Conservation (phyloP, 2,113 vertebrate genomes). For the Macrotis lagotis region DNA sequence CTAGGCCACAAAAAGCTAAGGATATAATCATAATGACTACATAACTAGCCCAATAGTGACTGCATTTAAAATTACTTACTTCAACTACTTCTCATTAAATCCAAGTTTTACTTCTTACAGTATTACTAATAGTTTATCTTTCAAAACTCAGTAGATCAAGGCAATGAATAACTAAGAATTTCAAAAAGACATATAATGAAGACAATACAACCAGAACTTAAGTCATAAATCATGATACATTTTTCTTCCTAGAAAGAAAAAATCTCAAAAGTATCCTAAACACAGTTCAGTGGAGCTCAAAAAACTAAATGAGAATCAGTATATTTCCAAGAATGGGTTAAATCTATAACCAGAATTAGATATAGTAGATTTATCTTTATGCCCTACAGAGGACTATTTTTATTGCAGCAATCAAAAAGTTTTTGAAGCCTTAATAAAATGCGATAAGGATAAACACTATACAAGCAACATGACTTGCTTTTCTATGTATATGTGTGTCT, state of each 20-base stretch:
- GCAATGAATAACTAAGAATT: conserved; percentile 4
- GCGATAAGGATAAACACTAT: not conserved
- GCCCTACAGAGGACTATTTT: not conserved
- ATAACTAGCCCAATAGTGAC: not conserved
- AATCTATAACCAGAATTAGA: not conserved
- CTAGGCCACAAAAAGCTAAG: conserved; percentile 16
- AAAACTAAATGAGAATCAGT: not conserved
- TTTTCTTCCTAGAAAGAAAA: not conserved
- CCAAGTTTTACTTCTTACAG: conserved; percentile 21
- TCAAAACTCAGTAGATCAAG: not conserved
- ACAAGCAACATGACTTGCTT: not conserved
- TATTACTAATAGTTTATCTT: conserved; percentile 16
- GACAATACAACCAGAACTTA: not conserved
- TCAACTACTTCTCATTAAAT: conserved; percentile 19
- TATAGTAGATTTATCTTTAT: not conserved
- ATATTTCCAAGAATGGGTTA: not conserved
- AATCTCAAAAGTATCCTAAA: not conserved
- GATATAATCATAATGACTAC: conserved; percentile 20
- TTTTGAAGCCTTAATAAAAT: not conserved
- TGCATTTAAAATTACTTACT: conserved; percentile 1
- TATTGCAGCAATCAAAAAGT: conserved; percentile 8
- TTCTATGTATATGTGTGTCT: conserved; percentile 12
- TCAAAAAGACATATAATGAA: not conserved
- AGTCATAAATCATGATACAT: not conserved
- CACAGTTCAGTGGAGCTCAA: not conserved